Base-by-base conservation (phyloP, 2,797 vertebrate genomes). In the Cercopithecus mitis region DNA sequence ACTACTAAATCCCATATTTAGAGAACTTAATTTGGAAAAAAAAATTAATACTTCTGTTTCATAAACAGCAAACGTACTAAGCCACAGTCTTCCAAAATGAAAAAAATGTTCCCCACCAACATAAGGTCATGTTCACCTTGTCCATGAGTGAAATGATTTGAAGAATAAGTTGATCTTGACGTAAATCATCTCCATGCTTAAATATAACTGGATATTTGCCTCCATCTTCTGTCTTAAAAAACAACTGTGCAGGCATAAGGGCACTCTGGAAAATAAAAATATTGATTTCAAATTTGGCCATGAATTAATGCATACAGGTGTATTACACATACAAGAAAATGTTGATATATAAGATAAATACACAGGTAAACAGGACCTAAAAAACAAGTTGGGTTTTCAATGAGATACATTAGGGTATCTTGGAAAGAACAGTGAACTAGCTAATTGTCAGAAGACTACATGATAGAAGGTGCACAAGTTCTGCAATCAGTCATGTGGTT, bases 61-160 rank as follows among this genome's bases (percentile, higher is more conserved):
- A 87, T 5, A 57, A 19, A 64, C 1, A 52, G n/a, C 4, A 19
- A 57, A 79, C 11, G 20, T 3, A 86, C 36, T n/a, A 96, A 88
- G 80, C 11, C 24, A 43, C 0, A 57, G 14, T 84, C 92, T 95
- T 86, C 25, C 61, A 67, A 94, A 95, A 90, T 3, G 7, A 94
- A 86, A 52, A n/a, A 45, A n/a, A 41, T 8, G 2, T 64, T 50
- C 24, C 55, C 55, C 2, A 67, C 27, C n/a, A 58, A 70, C 4
- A 94, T 77, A 91, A 96, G 20, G 43, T 61, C 70, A 85, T 25
- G 61, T 33, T 98, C 97, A 99, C 99, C 99, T 99, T 99, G 98
- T 99, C 99, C 99, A 99, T 99, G 64, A 99, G 99, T 0, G 99
- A 99, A 98, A 99, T 99, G 97, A 99, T 99, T 98, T 99, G 99